These are phyloP conservation scores for Rhineura floridana DNA, from an alignment of 2,113 vertebrate species.

Conservation along the genomic window DNA sequence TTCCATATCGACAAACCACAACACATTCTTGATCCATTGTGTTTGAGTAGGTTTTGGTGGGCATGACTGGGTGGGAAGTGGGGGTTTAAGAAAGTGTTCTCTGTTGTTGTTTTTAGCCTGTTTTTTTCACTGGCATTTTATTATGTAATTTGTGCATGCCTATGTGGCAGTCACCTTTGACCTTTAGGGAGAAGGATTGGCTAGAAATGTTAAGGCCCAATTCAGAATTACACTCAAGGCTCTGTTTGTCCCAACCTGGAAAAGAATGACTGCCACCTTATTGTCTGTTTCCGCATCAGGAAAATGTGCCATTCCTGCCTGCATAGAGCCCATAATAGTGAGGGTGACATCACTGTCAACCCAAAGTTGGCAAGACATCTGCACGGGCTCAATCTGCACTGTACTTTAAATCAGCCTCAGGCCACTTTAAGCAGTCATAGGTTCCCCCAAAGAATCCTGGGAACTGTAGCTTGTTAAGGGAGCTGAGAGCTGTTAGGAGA, in stretches of 20 bases:
- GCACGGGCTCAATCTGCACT: no score
- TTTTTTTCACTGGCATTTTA: no score
- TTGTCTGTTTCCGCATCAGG: no score
- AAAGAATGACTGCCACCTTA: background rate
- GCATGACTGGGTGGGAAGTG: background rate
- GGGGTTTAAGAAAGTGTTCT: background rate
- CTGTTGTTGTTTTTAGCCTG: background rate
- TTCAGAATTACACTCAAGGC: background rate
- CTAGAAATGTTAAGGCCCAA: background rate
- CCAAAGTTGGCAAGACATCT: background rate
- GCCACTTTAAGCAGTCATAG: no score
- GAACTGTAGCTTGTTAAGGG: no score
- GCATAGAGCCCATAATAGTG: background rate
- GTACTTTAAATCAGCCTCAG: no score
- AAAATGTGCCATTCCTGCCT: background rate
- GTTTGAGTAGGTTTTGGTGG: background rate
- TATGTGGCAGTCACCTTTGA: background rate
- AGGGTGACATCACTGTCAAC: background rate
- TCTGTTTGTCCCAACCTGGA: background rate
- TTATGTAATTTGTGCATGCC: background rate
- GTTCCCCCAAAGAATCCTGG: no score
- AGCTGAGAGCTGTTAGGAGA: no score
- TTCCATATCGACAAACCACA: background rate
- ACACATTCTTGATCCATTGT: background rate
- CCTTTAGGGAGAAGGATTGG: background rate